These are phyloP conservation scores for Drosophila limbata DNA, from an alignment of 2,888 invertebrate genomes.

Conservation along the genomic window DNA sequence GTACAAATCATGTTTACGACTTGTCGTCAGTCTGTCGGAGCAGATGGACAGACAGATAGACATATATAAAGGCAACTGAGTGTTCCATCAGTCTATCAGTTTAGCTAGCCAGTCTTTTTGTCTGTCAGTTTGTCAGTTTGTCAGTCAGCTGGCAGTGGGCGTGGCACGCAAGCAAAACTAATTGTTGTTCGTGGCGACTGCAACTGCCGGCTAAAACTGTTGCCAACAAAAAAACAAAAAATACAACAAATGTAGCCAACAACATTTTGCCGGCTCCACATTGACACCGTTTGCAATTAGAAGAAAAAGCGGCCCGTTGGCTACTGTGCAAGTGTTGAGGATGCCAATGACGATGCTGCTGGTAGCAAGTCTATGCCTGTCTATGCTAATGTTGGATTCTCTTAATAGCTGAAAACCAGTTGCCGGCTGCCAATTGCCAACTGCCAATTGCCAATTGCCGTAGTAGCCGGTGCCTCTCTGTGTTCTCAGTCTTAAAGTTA, in stretches of 20 bases:
- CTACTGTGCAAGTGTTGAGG: conserved; percentile 61
- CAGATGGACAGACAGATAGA: conserved; percentile 14
- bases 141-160: conserved; percentile 57
- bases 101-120: conserved; percentile 31
- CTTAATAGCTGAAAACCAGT: conserved; percentile 69
- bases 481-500: conserved; percentile 58
- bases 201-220: conserved; percentile 31
- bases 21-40: conserved; percentile 60
- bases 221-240: conserved; percentile 19
- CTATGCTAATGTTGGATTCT: conserved; percentile 63
- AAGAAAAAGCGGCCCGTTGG: conserved; percentile 71
- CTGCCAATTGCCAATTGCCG: conserved; percentile 24
- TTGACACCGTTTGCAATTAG: conserved; percentile 80
- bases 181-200: conserved; percentile 62
- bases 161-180: conserved; percentile 67
- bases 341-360: conserved; percentile 42
- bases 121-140: conserved; percentile 31
- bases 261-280: conserved; percentile 47
- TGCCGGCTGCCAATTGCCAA: conserved; percentile 26
- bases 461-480: conserved; percentile 16
- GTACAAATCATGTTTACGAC: conserved; percentile 79
- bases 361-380: conserved; percentile 8
- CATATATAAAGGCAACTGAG: conserved; percentile 18
- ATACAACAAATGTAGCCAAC: conserved; percentile 26
- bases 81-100: conserved; percentile 47